Evolutionary conservation across 2,888 invertebrate species (phyloP).

Genomic region (Agrotis clavis): DNA sequence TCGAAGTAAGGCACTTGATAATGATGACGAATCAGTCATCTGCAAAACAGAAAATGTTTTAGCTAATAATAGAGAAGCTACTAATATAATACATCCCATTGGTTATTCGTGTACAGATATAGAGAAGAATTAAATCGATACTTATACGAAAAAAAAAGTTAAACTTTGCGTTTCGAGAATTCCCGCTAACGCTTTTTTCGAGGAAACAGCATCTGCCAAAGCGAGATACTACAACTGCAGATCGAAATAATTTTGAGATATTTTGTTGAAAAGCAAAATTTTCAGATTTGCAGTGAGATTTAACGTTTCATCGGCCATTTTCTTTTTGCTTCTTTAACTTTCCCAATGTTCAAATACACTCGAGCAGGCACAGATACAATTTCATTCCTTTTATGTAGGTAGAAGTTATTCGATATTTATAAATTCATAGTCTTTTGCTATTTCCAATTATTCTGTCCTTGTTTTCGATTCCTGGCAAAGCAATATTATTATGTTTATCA

Average conservation of each 20-base stretch:
- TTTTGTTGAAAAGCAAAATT: background rate
- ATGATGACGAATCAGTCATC: conserved; percentile 33
- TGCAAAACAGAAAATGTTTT: conserved; percentile 7
- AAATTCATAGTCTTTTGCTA: background rate
- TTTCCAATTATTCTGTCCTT: background rate
- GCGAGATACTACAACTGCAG: no score
- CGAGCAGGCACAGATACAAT: background rate
- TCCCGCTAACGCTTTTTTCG: background rate
- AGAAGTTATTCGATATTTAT: background rate
- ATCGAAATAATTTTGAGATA: background rate
- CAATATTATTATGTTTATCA: background rate
- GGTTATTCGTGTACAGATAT: conserved; percentile 3
- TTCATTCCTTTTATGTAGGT: background rate
- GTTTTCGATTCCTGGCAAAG: background rate
- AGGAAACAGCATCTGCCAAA: background rate
- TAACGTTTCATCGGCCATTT: background rate
- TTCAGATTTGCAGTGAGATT: background rate
- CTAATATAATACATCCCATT: background rate
- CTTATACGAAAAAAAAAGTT: no score
- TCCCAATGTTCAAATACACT: background rate
- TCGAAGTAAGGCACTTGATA: conserved; percentile 30
- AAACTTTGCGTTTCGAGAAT: background rate
- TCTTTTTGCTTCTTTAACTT: conserved; percentile 1
- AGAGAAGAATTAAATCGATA: background rate
- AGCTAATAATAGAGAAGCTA: background rate